Base-by-base conservation (phyloP, 2,797 vertebrate genomes). In the Acipenser oxyrinchus region DNA sequence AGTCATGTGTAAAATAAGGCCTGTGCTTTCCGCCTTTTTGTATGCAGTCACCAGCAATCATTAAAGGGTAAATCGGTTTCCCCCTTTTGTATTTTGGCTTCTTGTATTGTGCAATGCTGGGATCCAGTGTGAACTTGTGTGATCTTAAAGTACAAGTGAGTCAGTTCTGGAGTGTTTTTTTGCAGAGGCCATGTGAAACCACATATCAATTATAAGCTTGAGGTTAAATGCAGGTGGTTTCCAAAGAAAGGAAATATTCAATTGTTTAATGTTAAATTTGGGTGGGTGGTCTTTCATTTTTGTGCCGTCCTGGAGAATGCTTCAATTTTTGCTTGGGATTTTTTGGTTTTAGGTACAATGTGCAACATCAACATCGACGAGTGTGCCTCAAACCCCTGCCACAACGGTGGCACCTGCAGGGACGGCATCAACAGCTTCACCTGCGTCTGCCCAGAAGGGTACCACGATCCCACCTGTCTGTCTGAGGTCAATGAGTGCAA, bases 401-500 rank as follows among this genome's bases (percentile, higher is more conserved):
- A 92, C 82, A 95, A 98, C 0, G 97, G 96, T 0, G 97, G 95
- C 72, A 96, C 93, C 0, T 99, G 97, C 7, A 81, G 90, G 53
- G 97, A 99, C 0, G 89, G 89, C 72, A 82, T 95, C 81, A 93
- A 95, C 0, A n/a, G 87, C 70, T 99, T 96, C 84, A 90, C 85
- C 58, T 99, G 96, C 76, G 59, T 82, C 74, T 98, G 96, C 70
- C 93, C 89, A 0, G 93, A 97, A 49, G 96, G 96, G 57, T 99
- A 91, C 86, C 93, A 96, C 0, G 96, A 92, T 64, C 72, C 81
- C 75, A 94, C 90, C 65, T 99, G 97, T 80, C 88, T 92, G 75
- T 95, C 95, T 0, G 95, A 99, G 81, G 90, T 98, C 79, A 95
- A 99, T 0, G 97, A 98, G 83, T 98, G 97, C 74, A 89, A 91